Evolutionary conservation across 2,888 invertebrate genomes (phyloP), one percentile per base, ranked within the genome.

Genomic region (Antheraea assamensis): DNA sequence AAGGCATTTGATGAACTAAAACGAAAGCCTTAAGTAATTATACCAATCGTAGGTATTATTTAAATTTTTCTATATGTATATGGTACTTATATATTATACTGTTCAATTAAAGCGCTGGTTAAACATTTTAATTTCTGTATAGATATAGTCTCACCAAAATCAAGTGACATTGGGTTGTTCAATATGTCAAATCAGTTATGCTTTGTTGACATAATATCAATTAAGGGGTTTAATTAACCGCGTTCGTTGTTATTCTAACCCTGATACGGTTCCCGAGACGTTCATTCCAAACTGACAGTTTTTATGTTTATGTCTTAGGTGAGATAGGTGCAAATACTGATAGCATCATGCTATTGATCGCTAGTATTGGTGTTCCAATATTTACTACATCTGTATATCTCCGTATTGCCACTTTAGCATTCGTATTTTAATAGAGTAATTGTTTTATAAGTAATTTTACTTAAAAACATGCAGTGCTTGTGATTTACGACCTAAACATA

Each of bases 221-320:
- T 27, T 15, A 30, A 64, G 27, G 61, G 61, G 4, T 64, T 30
- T 64, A 64, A 64, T 64, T 64, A 64, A 30, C 27, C 27, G 61
- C 61, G 61, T 30, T 64, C 61, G 30, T 64, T 64, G 61, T 64
- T 30, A 64, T 27, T 64, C 61, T 64, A 64, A 64, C 27, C 24
- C 61, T 64, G 30, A 17, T 64, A 64, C 17, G 30, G 5, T 30
- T 30, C 27, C 7, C 61, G 4, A 30, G 61, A 64, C 61, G 61
- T 64, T 64, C 61, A 64, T 64, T 64, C 17, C 1, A 30, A 64
- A 64, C 61, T 64, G 61, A 64, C 61, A 64, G 61, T 64, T 64
- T 64, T 64, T 13, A 64, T 64, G 58, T 58, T 19, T 52, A 7
- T n/a, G 19, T n/a, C 21, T 19, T 24, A 10, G 58, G 2, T 24